Base-by-base conservation (phyloP, 2,888 invertebrate species). In the Epinotia ramella region DNA sequence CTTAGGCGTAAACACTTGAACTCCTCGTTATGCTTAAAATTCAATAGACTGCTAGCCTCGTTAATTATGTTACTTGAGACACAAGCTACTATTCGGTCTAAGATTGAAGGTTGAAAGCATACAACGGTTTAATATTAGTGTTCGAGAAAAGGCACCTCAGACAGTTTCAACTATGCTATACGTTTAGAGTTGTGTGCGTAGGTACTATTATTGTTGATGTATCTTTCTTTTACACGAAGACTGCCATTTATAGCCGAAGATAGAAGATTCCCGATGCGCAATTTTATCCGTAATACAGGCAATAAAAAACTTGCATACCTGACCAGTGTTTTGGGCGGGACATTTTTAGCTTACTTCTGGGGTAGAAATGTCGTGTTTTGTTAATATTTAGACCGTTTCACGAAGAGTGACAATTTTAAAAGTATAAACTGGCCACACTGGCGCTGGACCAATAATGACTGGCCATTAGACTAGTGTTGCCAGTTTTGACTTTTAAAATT, bases 181-280 rank as follows among this genome's bases (percentile, higher is more conserved):
- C n/a, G 5, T 49, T 49, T 49, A 53, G 16, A 53, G 53, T 53
- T 53, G 49, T 16, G 49, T 9, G 46, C 53, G 7, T 5, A 53
- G 53, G 53, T 5, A 53, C n/a, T 53, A 53, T 16, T 49, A 16
- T 46, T 53, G 7, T 2, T 49, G 16, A 49, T 16, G 49, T 53
- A n/a, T 53, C 53, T n/a, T 53, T 53, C 53, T 53, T 53, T 53
- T n/a, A 53, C 53, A n/a, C n/a, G 53, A 53, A n/a, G 53, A 49
- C 49, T 49, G 16, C 49, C 40, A 13, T 49, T 49, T 49, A 16
- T 16, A 49, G 49, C 49, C 49, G 16, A 49, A 16, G 49, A 53
- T n/a, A 3, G n/a, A n/a, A 53, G n/a, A n/a, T 6, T 53, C 53
- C 53, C 53, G 53, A 53, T n/a, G 53, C 53, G 16, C 7, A n/a